Evolutionary conservation across 2,113 vertebrate species (phyloP).

Genomic region (Columba livia): DNA sequence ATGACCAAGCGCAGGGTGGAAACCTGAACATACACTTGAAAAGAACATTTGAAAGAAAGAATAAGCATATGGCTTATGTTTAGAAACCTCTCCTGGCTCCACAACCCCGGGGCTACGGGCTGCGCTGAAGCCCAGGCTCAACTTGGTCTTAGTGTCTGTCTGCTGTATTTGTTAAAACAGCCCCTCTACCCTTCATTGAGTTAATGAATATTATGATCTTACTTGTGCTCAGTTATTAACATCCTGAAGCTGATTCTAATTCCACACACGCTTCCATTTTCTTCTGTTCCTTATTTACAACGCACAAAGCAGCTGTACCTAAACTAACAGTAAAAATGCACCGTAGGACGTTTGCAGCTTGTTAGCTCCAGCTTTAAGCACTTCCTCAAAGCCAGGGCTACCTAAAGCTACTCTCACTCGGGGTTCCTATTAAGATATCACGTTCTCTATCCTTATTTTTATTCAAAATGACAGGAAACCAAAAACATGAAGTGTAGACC

Average conservation of each 20-base stretch:
- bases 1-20: not conserved
- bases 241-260: not conserved
- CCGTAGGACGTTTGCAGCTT: not conserved
- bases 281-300: not conserved
- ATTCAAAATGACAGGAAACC: slow-evolving; percentile 58
- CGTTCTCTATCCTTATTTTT: slow-evolving; percentile 17
- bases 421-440: not conserved
- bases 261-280: not conserved
- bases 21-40: not conserved
- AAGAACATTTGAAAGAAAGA: slow-evolving; percentile 18
- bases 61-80: slow-evolving; percentile 53
- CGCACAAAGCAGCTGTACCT: not conserved
- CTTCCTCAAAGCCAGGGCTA: slow-evolving; percentile 27
- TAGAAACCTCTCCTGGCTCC: slow-evolving; percentile 24
- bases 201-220: slow-evolving; percentile 13
- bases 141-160: not conserved
- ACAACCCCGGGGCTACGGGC: not conserved
- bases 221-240: not conserved
- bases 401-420: not conserved
- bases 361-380: not conserved
- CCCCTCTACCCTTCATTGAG: not conserved
- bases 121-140: not conserved
- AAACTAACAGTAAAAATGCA: not conserved
- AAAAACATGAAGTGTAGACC: slow-evolving; percentile 6
- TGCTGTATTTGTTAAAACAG: slow-evolving; percentile 5